Conservation (phyloP, 2,797 vertebrate genomes). For the Acridotheres tristis region DNA sequence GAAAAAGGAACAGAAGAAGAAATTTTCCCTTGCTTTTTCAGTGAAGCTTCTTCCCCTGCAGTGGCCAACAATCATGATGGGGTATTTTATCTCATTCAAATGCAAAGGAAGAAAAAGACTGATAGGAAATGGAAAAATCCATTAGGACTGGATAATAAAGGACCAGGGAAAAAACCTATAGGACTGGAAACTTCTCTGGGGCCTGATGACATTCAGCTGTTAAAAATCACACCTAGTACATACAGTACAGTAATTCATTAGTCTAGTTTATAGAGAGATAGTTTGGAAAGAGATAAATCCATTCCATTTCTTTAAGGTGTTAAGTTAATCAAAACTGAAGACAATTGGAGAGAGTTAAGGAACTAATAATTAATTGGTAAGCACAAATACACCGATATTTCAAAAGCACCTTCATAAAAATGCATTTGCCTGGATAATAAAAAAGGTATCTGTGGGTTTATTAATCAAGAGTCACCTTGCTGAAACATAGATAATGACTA, state of each 20-base stretch:
- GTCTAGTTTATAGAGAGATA: neutral
- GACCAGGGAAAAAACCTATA: neutral
- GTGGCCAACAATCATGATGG: neutral
- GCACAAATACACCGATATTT: neutral
- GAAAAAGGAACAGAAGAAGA: neutral
- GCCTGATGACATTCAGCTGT: neutral
- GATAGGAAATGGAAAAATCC: neutral
- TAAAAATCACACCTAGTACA: neutral
- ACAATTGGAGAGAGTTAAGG: neutral
- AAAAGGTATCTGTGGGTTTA: neutral
- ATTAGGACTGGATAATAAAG: neutral
- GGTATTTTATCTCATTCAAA: neutral
- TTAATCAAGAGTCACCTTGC: conserved; percentile 3
- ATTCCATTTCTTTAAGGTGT: neutral
- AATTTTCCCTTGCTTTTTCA: neutral
- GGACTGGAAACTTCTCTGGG: neutral
- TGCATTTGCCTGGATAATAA: neutral
- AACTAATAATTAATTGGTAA: neutral
- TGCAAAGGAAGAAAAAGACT: neutral
- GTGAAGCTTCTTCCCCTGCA: neutral
- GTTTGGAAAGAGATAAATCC: neutral
- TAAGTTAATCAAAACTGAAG: neutral
- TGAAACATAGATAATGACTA: neutral
- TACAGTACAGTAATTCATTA: neutral
- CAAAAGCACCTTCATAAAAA: neutral